These are phyloP conservation scores for Amphilophus citrinellus DNA, from an alignment of 2,113 vertebrate genomes.

Conservation along the genomic window DNA sequence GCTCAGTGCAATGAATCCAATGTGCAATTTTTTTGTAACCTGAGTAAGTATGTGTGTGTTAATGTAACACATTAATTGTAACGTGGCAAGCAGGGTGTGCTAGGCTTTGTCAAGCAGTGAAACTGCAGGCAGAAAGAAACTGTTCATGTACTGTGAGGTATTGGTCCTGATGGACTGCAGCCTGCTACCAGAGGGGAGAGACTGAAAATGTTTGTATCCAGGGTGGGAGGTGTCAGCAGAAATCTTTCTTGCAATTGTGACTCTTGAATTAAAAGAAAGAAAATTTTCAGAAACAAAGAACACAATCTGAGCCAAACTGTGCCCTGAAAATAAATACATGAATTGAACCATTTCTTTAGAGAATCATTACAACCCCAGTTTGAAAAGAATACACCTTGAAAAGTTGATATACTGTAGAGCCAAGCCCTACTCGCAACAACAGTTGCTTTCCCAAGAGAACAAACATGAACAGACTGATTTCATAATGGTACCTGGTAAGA, in stretches of 20 bases:
- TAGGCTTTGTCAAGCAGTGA: background rate
- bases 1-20: background rate
- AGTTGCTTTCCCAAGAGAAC: background rate
- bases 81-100: background rate
- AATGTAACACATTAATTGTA: background rate
- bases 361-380: background rate
- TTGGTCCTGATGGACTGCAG: background rate
- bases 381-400: background rate
- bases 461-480: constrained; percentile 11
- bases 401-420: background rate
- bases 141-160: background rate
- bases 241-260: background rate
- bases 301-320: background rate
- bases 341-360: background rate
- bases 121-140: background rate
- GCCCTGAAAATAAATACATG: background rate
- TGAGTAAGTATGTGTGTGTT: background rate
- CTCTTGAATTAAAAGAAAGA: background rate
- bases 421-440: background rate
- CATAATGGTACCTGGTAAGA: constrained; percentile 20
- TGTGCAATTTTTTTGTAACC: background rate
- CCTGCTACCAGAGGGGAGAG: background rate
- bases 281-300: background rate
- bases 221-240: background rate
- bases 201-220: background rate